Evolutionary conservation across 2,113 vertebrate species (phyloP).

Genomic region (Hyla sarda): DNA sequence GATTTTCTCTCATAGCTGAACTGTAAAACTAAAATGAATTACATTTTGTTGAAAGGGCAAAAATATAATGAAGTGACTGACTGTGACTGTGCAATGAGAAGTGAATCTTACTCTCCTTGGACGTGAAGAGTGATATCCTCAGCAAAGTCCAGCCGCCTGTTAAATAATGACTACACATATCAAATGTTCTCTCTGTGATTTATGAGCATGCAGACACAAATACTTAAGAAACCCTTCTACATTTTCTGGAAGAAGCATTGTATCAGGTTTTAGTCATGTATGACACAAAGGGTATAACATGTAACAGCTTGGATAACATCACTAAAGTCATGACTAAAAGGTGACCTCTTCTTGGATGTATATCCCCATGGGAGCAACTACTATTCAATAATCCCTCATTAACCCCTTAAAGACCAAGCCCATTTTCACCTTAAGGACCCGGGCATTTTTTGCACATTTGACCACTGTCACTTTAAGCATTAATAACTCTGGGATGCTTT

Average conservation of each 20-base stretch:
- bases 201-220: slow-evolving; percentile 52
- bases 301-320: slow-evolving; percentile 32
- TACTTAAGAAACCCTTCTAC: slow-evolving; percentile 4
- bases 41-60: slow-evolving; percentile 32
- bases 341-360: slow-evolving; percentile 20
- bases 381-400: background rate
- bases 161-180: slow-evolving; percentile 54
- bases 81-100: background rate
- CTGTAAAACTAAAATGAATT: slow-evolving; percentile 26
- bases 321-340: slow-evolving; percentile 32
- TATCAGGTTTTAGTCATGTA: slow-evolving; percentile 21
- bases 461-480: too few relatives aligned
- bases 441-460: too few relatives aligned
- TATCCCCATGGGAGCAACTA: background rate
- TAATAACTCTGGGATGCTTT: too few relatives aligned
- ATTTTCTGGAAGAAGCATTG: slow-evolving; percentile 7
- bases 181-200: slow-evolving; percentile 52
- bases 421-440: too few relatives aligned
- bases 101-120: background rate
- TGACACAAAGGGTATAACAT: slow-evolving; percentile 26
- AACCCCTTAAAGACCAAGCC: too few relatives aligned
- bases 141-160: slow-evolving; percentile 15
- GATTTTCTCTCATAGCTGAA: slow-evolving; percentile 31
- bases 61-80: slow-evolving; percentile 35
- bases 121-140: slow-evolving; percentile 27